Conservation (phyloP, 2,888 invertebrate genomes). For the Trissoscelio sp. region DNA sequence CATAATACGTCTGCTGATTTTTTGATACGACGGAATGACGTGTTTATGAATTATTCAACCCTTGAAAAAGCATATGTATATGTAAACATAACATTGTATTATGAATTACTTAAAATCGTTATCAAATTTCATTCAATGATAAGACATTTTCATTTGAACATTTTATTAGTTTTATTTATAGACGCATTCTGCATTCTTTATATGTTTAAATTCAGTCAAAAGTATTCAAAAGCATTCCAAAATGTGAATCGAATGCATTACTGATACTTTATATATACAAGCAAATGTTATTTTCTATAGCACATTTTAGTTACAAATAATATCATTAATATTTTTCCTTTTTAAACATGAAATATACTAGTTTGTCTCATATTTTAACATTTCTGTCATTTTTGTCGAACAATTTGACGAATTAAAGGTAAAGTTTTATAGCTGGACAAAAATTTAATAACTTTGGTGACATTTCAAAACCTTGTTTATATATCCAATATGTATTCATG, state of each 20-base stretch:
- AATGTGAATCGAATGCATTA: too few relatives aligned
- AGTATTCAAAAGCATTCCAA: too few relatives aligned
- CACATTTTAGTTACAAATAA: too few relatives aligned
- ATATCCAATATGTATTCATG: slow-evolving; percentile 29
- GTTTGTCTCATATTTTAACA: too few relatives aligned
- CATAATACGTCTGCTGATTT: slow-evolving; percentile 66
- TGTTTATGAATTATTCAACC: slow-evolving; percentile 66
- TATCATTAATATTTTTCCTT: too few relatives aligned
- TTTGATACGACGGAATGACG: slow-evolving; percentile 61
- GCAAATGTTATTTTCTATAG: too few relatives aligned
- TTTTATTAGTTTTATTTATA: too few relatives aligned
- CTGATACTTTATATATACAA: too few relatives aligned
- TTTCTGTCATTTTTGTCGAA: neutral
- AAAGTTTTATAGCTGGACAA: slow-evolving; percentile 4
- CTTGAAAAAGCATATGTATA: slow-evolving; percentile 42
- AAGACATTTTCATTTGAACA: neutral
- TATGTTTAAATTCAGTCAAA: too few relatives aligned
- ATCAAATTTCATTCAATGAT: slow-evolving; percentile 23
- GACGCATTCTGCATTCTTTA: too few relatives aligned
- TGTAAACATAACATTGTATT: slow-evolving; percentile 44
- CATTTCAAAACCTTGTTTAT: slow-evolving; percentile 12
- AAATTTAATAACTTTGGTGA: slow-evolving; percentile 1
- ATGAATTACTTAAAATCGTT: slow-evolving; percentile 28
- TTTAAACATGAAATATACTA: too few relatives aligned
- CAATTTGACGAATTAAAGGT: neutral